These are phyloP conservation scores for Emydura subglobosa DNA, from an alignment of 2,113 vertebrate genomes.

Conservation along the genomic window DNA sequence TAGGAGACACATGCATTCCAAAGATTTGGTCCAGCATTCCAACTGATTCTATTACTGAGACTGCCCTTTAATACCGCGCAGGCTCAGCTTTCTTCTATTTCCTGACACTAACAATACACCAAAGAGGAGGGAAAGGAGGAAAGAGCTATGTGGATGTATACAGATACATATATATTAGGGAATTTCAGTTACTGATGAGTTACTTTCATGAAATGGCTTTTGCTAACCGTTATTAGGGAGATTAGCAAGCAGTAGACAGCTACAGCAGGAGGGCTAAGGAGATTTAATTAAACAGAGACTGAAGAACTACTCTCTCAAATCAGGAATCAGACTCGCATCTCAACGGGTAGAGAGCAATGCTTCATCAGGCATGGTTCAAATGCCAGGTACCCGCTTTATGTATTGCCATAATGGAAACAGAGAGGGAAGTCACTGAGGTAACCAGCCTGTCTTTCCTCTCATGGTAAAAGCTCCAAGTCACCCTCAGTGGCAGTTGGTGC, in stretches of 20 bases:
- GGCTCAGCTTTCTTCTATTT: not conserved
- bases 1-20: not conserved
- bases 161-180: not conserved
- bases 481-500: not conserved
- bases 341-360: not conserved
- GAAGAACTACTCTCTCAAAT: not conserved
- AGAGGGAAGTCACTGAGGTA: not conserved
- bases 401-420: not conserved
- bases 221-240: constrained; percentile 4
- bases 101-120: not conserved
- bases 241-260: not conserved
- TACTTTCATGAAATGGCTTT: not conserved
- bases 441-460: not conserved
- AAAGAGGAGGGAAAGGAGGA: not conserved
- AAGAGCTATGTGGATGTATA: not conserved
- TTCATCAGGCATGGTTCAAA: not conserved
- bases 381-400: not conserved
- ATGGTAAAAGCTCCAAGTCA: not conserved
- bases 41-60: not conserved
- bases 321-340: not conserved
- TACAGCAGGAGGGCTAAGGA: not conserved
- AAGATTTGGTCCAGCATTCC: not conserved
- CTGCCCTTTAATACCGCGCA: not conserved
- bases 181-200: not conserved
- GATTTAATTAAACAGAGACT: not conserved